A percentile compares a stretch with the other conserved stretches of the same genome.
Conservation (phyloP, 2,797 vertebrate species). For the Coendou prehensilis region DNA sequence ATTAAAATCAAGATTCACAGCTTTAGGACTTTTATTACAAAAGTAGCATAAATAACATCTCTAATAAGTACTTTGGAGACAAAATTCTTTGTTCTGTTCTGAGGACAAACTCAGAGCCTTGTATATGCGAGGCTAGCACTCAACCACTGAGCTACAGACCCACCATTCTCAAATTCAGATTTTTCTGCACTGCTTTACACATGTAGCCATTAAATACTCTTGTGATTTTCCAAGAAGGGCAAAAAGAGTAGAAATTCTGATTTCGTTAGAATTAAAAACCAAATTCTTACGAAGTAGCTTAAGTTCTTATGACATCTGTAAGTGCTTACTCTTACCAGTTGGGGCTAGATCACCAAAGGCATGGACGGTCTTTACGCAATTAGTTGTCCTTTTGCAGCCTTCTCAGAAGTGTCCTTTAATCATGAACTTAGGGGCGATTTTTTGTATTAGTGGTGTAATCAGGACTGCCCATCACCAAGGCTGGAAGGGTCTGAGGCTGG, state of each 20-base stretch:
- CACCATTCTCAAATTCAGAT: background rate
- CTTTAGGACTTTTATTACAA: background rate
- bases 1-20: background rate
- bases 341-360: background rate
- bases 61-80: background rate
- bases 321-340: background rate
- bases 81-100: background rate
- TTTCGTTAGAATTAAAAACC: constrained; percentile 1
- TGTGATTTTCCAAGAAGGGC: background rate
- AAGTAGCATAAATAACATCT: background rate
- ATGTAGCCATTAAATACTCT: background rate
- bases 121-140: background rate
- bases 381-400: background rate
- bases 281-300: background rate
- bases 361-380: background rate
- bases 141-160: background rate
- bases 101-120: background rate
- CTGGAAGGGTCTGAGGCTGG: background rate
- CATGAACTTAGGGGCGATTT: background rate
- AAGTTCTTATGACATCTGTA: background rate
- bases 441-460: background rate
- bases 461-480: background rate
- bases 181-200: background rate
- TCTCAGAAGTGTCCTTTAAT: background rate
- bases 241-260: background rate